Conservation (phyloP, 2,888 invertebrate genomes). For the Lycaena phlaeas region DNA sequence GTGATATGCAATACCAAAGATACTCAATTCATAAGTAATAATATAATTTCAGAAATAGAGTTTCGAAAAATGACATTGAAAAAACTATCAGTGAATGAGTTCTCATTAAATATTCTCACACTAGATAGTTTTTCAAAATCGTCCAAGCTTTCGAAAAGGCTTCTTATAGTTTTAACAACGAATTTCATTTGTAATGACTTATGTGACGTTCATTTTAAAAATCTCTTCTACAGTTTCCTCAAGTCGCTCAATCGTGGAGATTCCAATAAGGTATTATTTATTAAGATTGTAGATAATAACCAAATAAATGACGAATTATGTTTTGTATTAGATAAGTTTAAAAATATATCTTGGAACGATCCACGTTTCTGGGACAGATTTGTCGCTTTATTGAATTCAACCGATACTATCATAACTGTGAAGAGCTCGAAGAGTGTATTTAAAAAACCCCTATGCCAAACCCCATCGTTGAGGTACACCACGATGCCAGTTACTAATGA, state of each 20-base stretch:
- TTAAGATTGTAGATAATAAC: constrained; percentile 60
- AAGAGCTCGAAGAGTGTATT: constrained; percentile 61
- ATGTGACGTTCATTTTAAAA: constrained; percentile 63
- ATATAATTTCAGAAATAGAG: constrained; percentile 81
- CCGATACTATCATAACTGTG: constrained; percentile 66
- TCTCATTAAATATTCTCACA: constrained; percentile 74
- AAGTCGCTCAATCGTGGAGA: constrained; percentile 62
- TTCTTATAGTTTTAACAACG: constrained; percentile 75
- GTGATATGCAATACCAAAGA: constrained; percentile 89
- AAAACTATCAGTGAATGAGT: constrained; percentile 80
- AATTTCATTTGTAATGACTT: constrained; percentile 63
- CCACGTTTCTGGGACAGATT: constrained; percentile 90
- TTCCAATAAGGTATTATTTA: constrained; percentile 60
- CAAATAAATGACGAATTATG: constrained; percentile 62
- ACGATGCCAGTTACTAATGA: constrained; percentile 72
- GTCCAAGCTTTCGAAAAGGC: constrained; percentile 64
- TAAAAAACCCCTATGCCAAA: constrained; percentile 63
- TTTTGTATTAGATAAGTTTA: constrained; percentile 70
- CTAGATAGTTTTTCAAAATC: constrained; percentile 64
- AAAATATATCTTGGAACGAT: constrained; percentile 82
- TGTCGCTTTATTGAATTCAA: constrained; percentile 82
- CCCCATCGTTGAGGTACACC: constrained; percentile 67
- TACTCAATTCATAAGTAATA: constrained; percentile 78
- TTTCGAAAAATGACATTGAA: constrained; percentile 79
- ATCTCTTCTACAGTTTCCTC: constrained; percentile 63